These are phyloP conservation scores for Nothobranchius furzeri DNA, from an alignment of 2,113 vertebrate genomes.

Conservation along the genomic window DNA sequence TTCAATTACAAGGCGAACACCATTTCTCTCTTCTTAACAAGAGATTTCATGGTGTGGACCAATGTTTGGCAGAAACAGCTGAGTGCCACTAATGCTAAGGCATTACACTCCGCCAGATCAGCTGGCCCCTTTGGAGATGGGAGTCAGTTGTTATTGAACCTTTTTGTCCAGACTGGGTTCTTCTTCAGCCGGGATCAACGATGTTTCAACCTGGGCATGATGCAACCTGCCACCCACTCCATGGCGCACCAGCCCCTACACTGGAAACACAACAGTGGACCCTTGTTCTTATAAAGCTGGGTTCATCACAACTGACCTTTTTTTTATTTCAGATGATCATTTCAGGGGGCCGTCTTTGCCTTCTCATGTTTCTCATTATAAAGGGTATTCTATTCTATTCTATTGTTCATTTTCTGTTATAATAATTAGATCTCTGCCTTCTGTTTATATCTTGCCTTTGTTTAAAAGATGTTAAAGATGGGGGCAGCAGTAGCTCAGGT, in stretches of 20 bases:
- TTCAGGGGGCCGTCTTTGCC: neutral
- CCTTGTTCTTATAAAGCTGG: conserved; percentile 11
- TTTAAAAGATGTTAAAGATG: no score
- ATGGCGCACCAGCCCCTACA: conserved; percentile 71
- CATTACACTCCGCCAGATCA: conserved; percentile 89
- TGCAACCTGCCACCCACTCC: conserved; percentile 85
- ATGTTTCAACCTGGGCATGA: conserved; percentile 90
- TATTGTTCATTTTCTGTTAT: no score
- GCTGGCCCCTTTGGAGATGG: conserved; percentile 86
- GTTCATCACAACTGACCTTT: neutral
- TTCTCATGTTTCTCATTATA: neutral
- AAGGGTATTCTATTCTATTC: no score
- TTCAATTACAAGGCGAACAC: conserved; percentile 99
- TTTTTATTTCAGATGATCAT: neutral
- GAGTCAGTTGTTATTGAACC: conserved; percentile 93
- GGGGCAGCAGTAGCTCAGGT: no score
- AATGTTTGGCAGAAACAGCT: conserved; percentile 93
- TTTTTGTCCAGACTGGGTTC: conserved; percentile 91
- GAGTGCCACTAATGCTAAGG: conserved; percentile 93
- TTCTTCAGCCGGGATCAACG: conserved; percentile 98
- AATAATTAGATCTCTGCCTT: no score
- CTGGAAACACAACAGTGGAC: conserved; percentile 40
- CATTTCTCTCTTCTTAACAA: conserved; percentile 99
- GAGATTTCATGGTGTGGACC: conserved; percentile 98
- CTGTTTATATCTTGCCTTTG: no score